Evolutionary conservation across 2,113 vertebrate genomes (phyloP).

Genomic region (Labrus mixtus): DNA sequence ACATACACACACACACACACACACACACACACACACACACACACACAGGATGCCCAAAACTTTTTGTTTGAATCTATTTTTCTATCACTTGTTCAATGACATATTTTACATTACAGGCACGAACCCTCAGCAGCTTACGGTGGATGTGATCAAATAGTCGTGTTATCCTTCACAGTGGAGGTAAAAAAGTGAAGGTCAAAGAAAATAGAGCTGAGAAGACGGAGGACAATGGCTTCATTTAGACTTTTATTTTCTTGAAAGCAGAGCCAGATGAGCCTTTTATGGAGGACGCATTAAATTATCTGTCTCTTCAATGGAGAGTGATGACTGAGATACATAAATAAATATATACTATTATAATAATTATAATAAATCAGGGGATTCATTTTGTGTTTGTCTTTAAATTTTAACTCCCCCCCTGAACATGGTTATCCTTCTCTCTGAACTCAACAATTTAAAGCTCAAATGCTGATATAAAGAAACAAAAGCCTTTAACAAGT

Average conservation of each 20-base stretch:
- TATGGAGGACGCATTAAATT: neutral
- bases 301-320: neutral
- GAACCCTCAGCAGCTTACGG: neutral
- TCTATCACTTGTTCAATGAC: neutral
- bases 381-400: no score
- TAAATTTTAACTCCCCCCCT: no score
- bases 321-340: no score
- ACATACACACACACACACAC: neutral
- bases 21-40: neutral
- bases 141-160: neutral
- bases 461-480: no score
- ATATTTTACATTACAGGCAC: conserved; percentile 4
- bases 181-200: conserved; percentile 19
- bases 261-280: neutral
- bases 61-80: neutral
- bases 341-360: no score
- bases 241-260: neutral
- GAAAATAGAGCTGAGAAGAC: neutral
- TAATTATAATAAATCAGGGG: no score
- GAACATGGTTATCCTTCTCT: no score
- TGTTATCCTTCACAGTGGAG: neutral
- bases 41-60: neutral
- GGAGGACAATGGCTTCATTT: neutral
- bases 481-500: no score
- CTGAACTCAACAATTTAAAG: no score